A percentile compares a stretch with the other conserved stretches of the same genome.
Conservation (phyloP, 2,888 invertebrate genomes). For the Eupithecia inturbata region DNA sequence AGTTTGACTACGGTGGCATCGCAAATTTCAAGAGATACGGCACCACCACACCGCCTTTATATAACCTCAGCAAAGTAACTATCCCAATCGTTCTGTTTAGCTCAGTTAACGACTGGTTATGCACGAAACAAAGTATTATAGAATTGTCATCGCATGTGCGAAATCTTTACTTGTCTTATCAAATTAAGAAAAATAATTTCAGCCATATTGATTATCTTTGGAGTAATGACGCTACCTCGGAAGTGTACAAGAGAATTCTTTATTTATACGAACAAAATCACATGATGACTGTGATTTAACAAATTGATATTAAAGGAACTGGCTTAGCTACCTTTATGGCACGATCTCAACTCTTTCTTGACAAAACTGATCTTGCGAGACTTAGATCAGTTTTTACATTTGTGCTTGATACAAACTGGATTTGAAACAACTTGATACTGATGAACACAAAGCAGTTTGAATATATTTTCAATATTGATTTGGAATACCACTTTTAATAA, state of each 20-base stretch:
- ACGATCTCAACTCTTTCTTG: background rate
- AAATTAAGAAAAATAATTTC: slow-evolving; percentile 50
- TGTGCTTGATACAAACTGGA: no score
- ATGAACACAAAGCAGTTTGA: background rate
- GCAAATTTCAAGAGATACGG: slow-evolving; percentile 49
- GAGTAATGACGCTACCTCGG: slow-evolving; percentile 48
- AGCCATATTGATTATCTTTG: slow-evolving; percentile 62
- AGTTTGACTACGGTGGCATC: slow-evolving; percentile 51
- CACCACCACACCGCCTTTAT: slow-evolving; percentile 44
- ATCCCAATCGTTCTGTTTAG: slow-evolving; percentile 54
- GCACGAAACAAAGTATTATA: slow-evolving; percentile 48
- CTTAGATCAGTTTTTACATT: background rate
- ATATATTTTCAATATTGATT: background rate
- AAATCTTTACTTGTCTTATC: slow-evolving; percentile 48
- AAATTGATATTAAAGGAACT: background rate
- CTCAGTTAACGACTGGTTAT: slow-evolving; percentile 58
- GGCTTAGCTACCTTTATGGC: background rate
- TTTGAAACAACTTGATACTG: no score
- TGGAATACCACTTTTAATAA: background rate
- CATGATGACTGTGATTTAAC: background rate
- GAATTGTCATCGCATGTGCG: slow-evolving; percentile 48
- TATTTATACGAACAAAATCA: slow-evolving; percentile 14
- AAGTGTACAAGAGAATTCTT: slow-evolving; percentile 48
- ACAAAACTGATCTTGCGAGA: background rate
- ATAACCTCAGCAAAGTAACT: slow-evolving; percentile 49